These are phyloP conservation scores for Linnaemya tessellans DNA, from an alignment of 2,888 invertebrate genomes.

Conservation along the genomic window DNA sequence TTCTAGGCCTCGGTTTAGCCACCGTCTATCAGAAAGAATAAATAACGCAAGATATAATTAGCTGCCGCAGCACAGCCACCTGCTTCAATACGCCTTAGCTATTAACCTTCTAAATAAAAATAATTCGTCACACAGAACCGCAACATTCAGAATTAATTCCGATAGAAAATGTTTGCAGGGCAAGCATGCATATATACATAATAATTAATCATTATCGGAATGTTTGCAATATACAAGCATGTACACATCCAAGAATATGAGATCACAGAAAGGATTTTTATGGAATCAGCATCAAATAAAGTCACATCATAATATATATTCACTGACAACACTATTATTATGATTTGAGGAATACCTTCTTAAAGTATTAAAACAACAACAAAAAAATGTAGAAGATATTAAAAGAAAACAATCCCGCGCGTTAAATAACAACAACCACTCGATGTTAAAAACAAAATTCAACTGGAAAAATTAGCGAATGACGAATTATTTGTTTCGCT, in stretches of 20 bases:
- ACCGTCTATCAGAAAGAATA: too few species aligned
- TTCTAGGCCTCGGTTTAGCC: too few species aligned
- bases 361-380: background rate
- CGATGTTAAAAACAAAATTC: constrained; percentile 38
- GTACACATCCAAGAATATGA: background rate
- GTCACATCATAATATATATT: background rate
- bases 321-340: background rate
- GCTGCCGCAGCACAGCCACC: too few species aligned
- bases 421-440: background rate
- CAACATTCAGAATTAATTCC: background rate
- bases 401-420: background rate
- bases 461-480: constrained; percentile 30
- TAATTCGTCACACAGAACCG: background rate
- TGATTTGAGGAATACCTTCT: background rate
- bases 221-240: constrained; percentile 20
- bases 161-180: background rate
- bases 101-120: background rate
- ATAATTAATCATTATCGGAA: constrained; percentile 34
- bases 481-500: background rate
- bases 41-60: too few species aligned
- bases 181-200: background rate
- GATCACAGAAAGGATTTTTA: background rate
- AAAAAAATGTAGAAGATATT: background rate
- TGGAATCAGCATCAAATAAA: constrained; percentile 2
- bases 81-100: too few species aligned